Base-by-base conservation (phyloP, 1,140 invertebrate species). In the Brachionus plicatilis region DNA sequence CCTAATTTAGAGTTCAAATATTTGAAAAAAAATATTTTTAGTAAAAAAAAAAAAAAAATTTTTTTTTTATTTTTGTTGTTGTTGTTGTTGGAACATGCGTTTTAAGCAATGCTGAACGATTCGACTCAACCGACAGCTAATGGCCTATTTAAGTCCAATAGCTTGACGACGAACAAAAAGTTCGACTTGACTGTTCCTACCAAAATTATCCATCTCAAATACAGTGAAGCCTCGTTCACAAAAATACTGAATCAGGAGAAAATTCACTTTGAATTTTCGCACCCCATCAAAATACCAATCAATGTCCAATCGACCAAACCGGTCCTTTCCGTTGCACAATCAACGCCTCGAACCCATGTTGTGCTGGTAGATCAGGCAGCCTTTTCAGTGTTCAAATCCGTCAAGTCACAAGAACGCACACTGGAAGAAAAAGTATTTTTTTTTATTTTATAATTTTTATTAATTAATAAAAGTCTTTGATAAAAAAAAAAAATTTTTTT, bases 361-460 rank as follows among this genome's bases (percentile, higher is more conserved):
- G 50, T 76, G 0, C 11, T 76, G 12, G 72, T 76, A 3, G 72
- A 76, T 27, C 72, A 76, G 33, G 72, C 72, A 33, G 20, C 72
- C 1, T 76, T 50, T 50, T 76, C 72, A 1, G 72, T 76, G 7
- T 76, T 76, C 20, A 76, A 76, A 76, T 76, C 72, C 2, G 72
- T 76, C 43, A 76, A 76, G 20, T 47, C 72, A 11, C 72, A 47
- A 29, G 20, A 76, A 29, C 72, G 27, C 43, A 29, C 27, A 8
- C 14, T 47, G 43, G 14, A 76, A 29, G 37, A 75, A 33, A 33
- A 68, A 68, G 66, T 68, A 68, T 37, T 37, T 6, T 6, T n/a
- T 37, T 37, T 37, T 37, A 0, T 37, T 27, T 8, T 17, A 17
- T 24, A 24, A 24, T 27, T 27, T 29, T n/a, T 1, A 3, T 12